These are phyloP conservation scores for Odontothrips loti DNA, from an alignment of 2,888 invertebrate species.

Conservation along the genomic window DNA sequence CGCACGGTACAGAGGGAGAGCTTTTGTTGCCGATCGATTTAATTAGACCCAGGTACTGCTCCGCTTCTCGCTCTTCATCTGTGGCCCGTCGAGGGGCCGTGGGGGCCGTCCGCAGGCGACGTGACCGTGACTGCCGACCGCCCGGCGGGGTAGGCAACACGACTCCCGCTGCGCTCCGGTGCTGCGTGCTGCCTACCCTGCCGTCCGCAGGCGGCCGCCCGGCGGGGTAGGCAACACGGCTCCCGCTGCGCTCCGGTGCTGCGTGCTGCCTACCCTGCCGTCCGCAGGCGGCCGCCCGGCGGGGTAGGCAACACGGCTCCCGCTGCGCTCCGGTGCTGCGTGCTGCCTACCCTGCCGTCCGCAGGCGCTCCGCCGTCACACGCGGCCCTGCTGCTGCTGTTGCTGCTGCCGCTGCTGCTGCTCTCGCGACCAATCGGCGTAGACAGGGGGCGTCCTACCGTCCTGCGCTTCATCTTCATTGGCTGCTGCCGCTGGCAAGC, in stretches of 20 bases:
- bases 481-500: too few relatives aligned
- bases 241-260: neutral
- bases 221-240: neutral
- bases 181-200: neutral
- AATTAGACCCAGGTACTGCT: too few relatives aligned
- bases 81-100: too few relatives aligned
- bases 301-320: neutral
- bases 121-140: constrained; percentile 17
- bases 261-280: neutral
- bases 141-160: neutral
- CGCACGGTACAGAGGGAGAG: too few relatives aligned
- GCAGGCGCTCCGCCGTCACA: neutral
- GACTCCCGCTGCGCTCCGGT: neutral
- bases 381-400: neutral
- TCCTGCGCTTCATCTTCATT: too few relatives aligned
- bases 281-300: too few relatives aligned
- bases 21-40: too few relatives aligned
- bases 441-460: too few relatives aligned
- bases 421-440: too few relatives aligned
- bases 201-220: too few relatives aligned
- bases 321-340: neutral
- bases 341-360: neutral
- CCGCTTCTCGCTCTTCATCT: too few relatives aligned
- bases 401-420: neutral
- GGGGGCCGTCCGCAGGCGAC: too few relatives aligned